Evolutionary conservation across 2,888 invertebrate genomes (phyloP).

Genomic region (Amphipyra berbera): DNA sequence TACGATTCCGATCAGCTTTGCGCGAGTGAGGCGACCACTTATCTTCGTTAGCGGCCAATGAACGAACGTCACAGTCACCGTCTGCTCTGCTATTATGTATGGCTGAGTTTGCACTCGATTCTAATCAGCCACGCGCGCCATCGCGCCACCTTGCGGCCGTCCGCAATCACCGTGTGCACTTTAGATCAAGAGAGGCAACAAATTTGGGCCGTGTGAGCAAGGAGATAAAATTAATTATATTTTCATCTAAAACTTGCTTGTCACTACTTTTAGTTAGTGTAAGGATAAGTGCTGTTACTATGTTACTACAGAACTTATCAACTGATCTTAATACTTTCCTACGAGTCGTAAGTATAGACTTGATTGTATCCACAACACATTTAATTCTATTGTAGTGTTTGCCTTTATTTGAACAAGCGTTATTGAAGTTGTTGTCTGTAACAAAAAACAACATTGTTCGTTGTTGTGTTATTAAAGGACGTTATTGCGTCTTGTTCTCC

Average conservation of each 20-base stretch:
- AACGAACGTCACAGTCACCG: conserved; percentile 49
- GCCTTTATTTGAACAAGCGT: conserved; percentile 12
- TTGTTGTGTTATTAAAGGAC: conserved; percentile 34
- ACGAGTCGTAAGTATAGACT: neutral
- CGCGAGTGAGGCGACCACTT: conserved; percentile 49
- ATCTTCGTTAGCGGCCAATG: conserved; percentile 63
- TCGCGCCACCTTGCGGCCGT: conserved; percentile 2
- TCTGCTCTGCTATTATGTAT: conserved; percentile 32
- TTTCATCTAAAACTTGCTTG: conserved; percentile 3
- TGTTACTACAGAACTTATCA: neutral
- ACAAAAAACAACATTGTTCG: conserved; percentile 32
- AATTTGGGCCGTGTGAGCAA: conserved; percentile 16
- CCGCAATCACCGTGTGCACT: conserved; percentile 28
- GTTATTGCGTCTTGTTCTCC: conserved; percentile 25
- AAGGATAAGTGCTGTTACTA: neutral
- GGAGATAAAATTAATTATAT: neutral
- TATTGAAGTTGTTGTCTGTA: conserved; percentile 5
- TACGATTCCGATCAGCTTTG: conserved; percentile 23
- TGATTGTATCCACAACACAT: neutral
- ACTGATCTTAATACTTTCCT: neutral
- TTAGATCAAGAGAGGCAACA: neutral
- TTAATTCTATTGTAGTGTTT: neutral
- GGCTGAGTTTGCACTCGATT: conserved; percentile 38
- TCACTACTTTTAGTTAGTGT: conserved; percentile 1
- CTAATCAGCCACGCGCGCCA: conserved; percentile 15